Evolutionary conservation across 2,888 invertebrate species (phyloP).

Genomic region (Eupeodes luniger): DNA sequence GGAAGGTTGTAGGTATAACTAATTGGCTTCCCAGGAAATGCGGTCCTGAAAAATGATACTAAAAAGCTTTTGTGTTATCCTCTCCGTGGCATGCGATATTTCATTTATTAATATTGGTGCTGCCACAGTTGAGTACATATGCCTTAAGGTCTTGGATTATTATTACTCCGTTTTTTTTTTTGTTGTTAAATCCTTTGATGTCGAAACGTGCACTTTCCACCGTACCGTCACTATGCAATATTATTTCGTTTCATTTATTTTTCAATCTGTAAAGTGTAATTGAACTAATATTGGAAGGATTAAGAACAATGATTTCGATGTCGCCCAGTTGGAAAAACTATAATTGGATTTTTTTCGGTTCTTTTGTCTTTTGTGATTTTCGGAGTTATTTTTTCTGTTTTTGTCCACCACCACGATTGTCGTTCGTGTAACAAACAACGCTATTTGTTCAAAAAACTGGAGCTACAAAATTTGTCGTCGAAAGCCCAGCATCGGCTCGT

Average conservation of each 20-base stretch:
- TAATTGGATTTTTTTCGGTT: slow-evolving; percentile 41
- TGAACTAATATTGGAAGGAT: slow-evolving; percentile 75
- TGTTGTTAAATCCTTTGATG: neutral
- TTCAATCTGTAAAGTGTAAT: slow-evolving; percentile 71
- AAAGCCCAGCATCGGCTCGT: neutral
- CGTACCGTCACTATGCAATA: slow-evolving; percentile 17
- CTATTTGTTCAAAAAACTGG: slow-evolving; percentile 17
- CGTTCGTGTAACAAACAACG: neutral
- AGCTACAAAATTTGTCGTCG: slow-evolving; percentile 51
- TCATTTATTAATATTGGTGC: neutral
- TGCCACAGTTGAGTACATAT: neutral
- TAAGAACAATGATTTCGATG: slow-evolving; percentile 72
- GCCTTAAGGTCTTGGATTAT: neutral
- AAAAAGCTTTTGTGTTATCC: neutral
- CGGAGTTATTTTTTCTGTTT: neutral
- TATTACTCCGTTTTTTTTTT: neutral
- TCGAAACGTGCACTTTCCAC: neutral
- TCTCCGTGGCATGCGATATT: neutral
- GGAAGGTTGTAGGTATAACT: no score
- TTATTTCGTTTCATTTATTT: slow-evolving; percentile 67
- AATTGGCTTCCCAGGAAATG: neutral
- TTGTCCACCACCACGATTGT: neutral
- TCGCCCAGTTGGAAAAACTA: slow-evolving; percentile 43
- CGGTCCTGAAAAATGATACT: neutral
- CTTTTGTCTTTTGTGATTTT: slow-evolving; percentile 6